Base-by-base conservation (phyloP, 1,140 invertebrate genomes). In the Scylla paramamosain region DNA sequence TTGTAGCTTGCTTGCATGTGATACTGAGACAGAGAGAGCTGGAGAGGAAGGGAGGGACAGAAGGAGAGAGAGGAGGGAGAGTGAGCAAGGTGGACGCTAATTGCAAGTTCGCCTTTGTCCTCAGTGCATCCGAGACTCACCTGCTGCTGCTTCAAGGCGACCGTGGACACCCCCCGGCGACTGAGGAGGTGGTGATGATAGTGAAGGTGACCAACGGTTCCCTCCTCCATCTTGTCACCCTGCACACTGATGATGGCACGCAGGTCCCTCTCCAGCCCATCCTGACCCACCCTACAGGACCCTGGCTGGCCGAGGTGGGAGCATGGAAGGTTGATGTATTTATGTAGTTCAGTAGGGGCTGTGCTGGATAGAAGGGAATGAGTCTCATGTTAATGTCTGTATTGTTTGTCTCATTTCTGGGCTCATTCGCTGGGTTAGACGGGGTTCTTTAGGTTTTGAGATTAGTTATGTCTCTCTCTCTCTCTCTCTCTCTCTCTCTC, bases 31-130 rank as follows among this genome's bases (percentile, higher is more conserved):
- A 39, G 39, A 39, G 39, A 39, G 39, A 39, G 39, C 39, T 39
- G 39, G 39, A 39, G 39, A 39, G 39, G 6, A 6, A 48, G 31
- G n/a, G 88, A 90, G 31, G 8, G 88, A 89, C 7, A 45, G 87
- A 31, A 31, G 25, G 87, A 89, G 87, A 89, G 87, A 31, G 32
- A 89, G 87, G 87, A 89, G 29, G 25, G 87, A 89, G 87, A 89
- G 28, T 28, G 39, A 16, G 12, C 84, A 12, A 46, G 88, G 12
- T n/a, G 46, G 46, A 32, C 83, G 25, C 84, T 39, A 87, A 46
- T 87, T 32, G n/a, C 84, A 39, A 12, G 31, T 0, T 87, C 10
- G 84, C 32, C 84, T 87, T 20, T 87, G 84, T 39, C 84, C 46
- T 45, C 88, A 90, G 88, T 14, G 32, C 28, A 31, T 48, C 88